Percentiles rank a stretch among this genome's conserved stretches.
These are phyloP conservation scores for Ectemnius cavifrons DNA, from an alignment of 2,888 invertebrate species.

Conservation along the genomic window DNA sequence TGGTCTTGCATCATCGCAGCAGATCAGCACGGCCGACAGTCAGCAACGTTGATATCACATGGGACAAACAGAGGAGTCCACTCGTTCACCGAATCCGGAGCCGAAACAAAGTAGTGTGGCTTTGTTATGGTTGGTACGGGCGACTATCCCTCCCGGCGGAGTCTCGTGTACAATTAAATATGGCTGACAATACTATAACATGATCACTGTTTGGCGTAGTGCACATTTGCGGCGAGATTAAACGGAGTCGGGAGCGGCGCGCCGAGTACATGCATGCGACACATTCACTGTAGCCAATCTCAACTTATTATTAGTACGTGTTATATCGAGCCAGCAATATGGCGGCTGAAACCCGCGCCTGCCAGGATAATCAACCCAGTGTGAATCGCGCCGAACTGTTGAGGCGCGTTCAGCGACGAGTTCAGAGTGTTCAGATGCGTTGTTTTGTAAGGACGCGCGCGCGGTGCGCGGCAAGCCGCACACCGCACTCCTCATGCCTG, in stretches of 20 bases:
- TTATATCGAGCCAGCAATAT: conserved; percentile 63
- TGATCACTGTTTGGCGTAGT: conserved; percentile 50
- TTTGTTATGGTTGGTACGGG: conserved; percentile 17
- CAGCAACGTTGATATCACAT: neutral
- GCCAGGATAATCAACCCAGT: conserved; percentile 62
- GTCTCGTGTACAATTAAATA: conserved; percentile 39
- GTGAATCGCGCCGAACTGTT: conserved; percentile 67
- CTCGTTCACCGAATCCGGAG: neutral
- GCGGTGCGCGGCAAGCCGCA: conserved; percentile 59
- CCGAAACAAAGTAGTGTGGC: neutral
- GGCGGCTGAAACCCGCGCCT: conserved; percentile 62
- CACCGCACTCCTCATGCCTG: conserved; percentile 57
- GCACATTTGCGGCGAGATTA: conserved; percentile 45
- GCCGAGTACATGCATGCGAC: conserved; percentile 36
- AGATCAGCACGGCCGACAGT: neutral
- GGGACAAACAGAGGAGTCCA: neutral
- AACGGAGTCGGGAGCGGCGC: conserved; percentile 49
- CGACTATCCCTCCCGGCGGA: conserved; percentile 23
- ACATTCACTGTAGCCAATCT: conserved; percentile 50
- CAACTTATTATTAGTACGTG: conserved; percentile 64
- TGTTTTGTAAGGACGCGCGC: conserved; percentile 67
- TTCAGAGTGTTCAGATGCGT: conserved; percentile 70
- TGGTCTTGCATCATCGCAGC: conserved; percentile 5
- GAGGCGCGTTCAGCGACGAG: conserved; percentile 67
- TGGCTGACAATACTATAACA: conserved; percentile 48